Percentiles rank a stretch among this genome's conserved stretches.
These are phyloP conservation scores for Candoia aspera DNA, from an alignment of 2,113 vertebrate species.

Conservation along the genomic window DNA sequence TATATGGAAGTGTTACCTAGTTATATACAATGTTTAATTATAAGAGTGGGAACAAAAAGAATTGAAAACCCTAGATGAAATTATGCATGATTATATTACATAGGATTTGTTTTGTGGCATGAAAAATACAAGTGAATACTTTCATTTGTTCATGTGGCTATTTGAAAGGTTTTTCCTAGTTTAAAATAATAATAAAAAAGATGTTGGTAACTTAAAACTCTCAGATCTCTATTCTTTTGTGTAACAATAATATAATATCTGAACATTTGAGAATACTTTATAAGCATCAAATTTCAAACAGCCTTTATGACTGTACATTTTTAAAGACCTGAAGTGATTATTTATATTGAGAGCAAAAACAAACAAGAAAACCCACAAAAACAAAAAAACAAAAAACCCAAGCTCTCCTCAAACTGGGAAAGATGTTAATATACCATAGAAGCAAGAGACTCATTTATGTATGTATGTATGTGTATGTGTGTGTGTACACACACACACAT, in stretches of 20 bases:
- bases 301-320: too few relatives aligned
- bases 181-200: background rate
- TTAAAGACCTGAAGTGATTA: background rate
- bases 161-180: background rate
- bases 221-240: background rate
- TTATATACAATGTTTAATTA: background rate
- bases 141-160: background rate
- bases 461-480: too few relatives aligned
- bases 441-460: too few relatives aligned
- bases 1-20: background rate
- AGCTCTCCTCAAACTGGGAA: background rate
- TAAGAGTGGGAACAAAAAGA: background rate
- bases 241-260: background rate
- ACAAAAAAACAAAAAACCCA: background rate
- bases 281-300: conserved; percentile 57
- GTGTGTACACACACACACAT: too few relatives aligned
- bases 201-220: background rate
- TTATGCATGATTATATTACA: background rate
- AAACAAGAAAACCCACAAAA: too few relatives aligned
- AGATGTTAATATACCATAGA: too few relatives aligned
- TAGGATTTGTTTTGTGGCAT: background rate
- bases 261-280: conserved; percentile 31
- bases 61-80: background rate
- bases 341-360: background rate
- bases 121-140: background rate